Conservation (phyloP, 2,888 invertebrate species). For the Julus scandinavius region DNA sequence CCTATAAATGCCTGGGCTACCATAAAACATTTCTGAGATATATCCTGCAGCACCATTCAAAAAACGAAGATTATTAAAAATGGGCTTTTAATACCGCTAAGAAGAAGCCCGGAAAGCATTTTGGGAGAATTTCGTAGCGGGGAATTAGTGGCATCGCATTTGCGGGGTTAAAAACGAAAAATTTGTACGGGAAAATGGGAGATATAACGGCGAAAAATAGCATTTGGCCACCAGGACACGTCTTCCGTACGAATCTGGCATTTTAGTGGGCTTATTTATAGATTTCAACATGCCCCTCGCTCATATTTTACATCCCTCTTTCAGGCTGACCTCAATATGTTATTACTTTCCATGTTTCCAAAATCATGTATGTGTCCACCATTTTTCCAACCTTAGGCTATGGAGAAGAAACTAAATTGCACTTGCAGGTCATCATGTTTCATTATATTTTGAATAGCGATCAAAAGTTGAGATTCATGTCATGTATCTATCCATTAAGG, state of each 20-base stretch:
- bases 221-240: slow-evolving; percentile 46
- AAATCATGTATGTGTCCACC: not conserved
- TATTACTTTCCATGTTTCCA: not conserved
- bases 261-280: slow-evolving; percentile 45
- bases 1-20: slow-evolving; percentile 34
- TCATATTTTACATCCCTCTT: slow-evolving; percentile 10
- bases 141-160: slow-evolving; percentile 10
- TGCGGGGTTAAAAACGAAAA: slow-evolving; percentile 9
- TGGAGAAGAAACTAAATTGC: not conserved
- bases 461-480: too few relatives aligned
- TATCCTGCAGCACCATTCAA: slow-evolving; percentile 43
- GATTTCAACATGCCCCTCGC: not conserved
- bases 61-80: slow-evolving; percentile 43
- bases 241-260: slow-evolving; percentile 36
- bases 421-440: not conserved
- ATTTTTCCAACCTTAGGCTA: not conserved
- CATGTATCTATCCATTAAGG: too few relatives aligned
- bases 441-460: too few relatives aligned
- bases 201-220: slow-evolving; percentile 21
- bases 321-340: slow-evolving; percentile 10
- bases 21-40: slow-evolving; percentile 43
- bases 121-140: not conserved
- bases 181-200: not conserved
- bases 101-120: slow-evolving; percentile 18
- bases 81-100: slow-evolving; percentile 43